phyloP scores from a whole-genome alignment of 1,140 invertebrate genomes.

The Drosophila pallidifrons region DNA sequence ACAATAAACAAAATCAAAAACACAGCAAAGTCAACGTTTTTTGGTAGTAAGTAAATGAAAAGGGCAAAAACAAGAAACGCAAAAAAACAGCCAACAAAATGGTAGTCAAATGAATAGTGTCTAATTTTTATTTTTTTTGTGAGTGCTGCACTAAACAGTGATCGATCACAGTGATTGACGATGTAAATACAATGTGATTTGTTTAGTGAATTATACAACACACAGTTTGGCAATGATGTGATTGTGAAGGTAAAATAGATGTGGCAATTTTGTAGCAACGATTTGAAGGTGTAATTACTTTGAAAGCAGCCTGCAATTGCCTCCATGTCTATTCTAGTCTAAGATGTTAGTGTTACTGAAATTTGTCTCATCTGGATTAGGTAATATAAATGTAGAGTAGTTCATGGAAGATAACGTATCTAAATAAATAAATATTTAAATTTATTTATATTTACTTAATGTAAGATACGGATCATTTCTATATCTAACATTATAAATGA shows the following conservation, averaged over 20 bases:
- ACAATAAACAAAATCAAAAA: constrained; percentile 46
- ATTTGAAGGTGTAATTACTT: background rate
- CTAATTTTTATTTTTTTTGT: constrained; percentile 25
- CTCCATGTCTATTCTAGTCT: too few species aligned
- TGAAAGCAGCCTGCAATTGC: too few species aligned
- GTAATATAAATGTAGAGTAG: too few species aligned
- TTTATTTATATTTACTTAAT: too few species aligned
- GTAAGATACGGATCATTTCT: too few species aligned
- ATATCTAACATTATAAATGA: too few species aligned
- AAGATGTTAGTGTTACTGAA: too few species aligned
- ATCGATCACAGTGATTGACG: constrained; percentile 20
- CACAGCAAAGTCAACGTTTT: constrained; percentile 35
- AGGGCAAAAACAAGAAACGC: constrained; percentile 4
- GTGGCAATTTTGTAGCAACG: background rate
- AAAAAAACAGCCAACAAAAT: constrained; percentile 29
- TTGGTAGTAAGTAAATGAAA: constrained; percentile 17
- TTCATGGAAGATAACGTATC: too few species aligned
- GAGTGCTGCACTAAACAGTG: constrained; percentile 22
- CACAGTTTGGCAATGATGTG: background rate
- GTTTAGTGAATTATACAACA: constrained; percentile 4
- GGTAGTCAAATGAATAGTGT: constrained; percentile 19
- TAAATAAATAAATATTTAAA: too few species aligned
- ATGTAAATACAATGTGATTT: background rate
- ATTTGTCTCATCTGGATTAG: too few species aligned
- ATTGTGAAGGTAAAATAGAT: background rate